Evolutionary conservation across 2,113 vertebrate genomes (phyloP), one percentile per base, ranked within the genome.

Genomic region (Sterna hirundo): DNA sequence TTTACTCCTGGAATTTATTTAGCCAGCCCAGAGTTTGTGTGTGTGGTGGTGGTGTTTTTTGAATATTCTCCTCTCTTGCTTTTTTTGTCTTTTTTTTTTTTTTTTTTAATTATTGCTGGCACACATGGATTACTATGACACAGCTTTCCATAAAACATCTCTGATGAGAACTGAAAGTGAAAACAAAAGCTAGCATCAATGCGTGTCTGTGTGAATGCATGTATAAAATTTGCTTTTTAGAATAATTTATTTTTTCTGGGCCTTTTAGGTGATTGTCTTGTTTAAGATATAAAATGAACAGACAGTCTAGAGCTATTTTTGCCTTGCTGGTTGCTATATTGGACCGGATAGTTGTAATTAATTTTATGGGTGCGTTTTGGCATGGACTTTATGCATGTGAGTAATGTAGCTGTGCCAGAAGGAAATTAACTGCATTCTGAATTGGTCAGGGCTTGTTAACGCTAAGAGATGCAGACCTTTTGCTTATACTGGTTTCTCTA

Each of bases 11-110:
- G 18, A 68, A 57, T 65, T 68, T 32, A 47, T 55, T 76, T 72
- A 82, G 15, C 19, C 5, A 77, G 13, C 3, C 9, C 0, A 7
- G 34, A 14, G 9, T 4, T 5, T 15, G 22, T 13, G 17, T 14
- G 11, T 42, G 9, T 47, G 18, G 4, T 82, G 11, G 10, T 66
- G 17, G 3, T 47, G 14, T 15, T 70, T 64, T 78, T 55, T 32
- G 4, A 79, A 47, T 75, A 65, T 27, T 75, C 3, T 58, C 7
- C 15, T 64, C 9, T 65, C 11, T 26, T 70, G 8, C 4, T 21
- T 40, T 40, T 36, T 46, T 29, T 42, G 36, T 22, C 15, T 10
- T 13, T 7, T 26, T 15, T 77, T 23, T 15, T 77, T 23, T 38
- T 52, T 69, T 13, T 36, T 14, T 38, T 12, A 20, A 20, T 77